Conservation (phyloP, 1,140 invertebrate genomes). For the Heterodera carotae region DNA sequence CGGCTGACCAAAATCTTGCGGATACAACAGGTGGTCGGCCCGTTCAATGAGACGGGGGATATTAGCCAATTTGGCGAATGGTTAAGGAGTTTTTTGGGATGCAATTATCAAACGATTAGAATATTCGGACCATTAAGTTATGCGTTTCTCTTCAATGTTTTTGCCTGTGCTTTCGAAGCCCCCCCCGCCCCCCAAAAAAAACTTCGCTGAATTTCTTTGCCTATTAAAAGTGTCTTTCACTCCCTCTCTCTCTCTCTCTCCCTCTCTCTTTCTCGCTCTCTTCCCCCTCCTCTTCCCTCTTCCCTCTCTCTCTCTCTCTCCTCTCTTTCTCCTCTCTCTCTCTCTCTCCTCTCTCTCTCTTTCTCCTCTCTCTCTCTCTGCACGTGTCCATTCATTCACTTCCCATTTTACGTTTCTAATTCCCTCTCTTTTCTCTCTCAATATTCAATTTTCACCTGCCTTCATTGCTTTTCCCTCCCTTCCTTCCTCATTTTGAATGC, state of each 20-base stretch:
- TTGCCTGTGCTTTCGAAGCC: no score
- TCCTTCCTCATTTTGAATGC: not conserved
- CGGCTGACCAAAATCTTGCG: constrained; percentile 16
- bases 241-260: not conserved
- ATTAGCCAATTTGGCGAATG: no score
- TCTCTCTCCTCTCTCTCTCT: not conserved
- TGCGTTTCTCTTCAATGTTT: no score
- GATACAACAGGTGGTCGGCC: not conserved
- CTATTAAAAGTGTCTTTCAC: not conserved
- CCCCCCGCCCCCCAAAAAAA: no score
- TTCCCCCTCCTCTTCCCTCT: not conserved
- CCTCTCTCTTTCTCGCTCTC: not conserved
- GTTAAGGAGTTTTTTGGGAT: not conserved
- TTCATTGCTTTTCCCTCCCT: constrained; percentile 6
- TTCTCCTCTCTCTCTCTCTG: not conserved
- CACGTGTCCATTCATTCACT: constrained; percentile 6
- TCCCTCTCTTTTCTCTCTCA: not conserved
- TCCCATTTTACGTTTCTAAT: no score
- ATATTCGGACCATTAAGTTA: no score
- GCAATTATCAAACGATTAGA: no score
- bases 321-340: not conserved
- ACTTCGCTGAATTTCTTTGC: not conserved
- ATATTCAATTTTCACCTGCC: not conserved
- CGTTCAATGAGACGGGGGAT: no score
- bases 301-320: not conserved